Conservation (phyloP, 2,113 vertebrate species). For the Oplegnathus fasciatus region DNA sequence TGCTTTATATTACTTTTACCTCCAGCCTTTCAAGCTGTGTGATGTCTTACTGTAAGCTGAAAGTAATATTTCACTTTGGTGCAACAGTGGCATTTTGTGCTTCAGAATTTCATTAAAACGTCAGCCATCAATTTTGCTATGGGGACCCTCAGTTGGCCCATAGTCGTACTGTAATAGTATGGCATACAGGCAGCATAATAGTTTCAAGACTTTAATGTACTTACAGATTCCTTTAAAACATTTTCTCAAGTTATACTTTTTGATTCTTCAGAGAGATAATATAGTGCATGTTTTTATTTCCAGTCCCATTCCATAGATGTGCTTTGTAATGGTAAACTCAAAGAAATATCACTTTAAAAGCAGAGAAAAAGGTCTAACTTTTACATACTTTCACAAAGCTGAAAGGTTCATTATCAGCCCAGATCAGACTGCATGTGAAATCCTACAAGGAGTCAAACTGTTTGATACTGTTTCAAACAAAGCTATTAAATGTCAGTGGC, state of each 20-base stretch:
- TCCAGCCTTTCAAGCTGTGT: constrained; percentile 10
- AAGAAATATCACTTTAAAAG: background rate
- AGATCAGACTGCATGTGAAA: constrained; percentile 7
- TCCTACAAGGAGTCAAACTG: background rate
- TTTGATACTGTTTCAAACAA: constrained; percentile 24
- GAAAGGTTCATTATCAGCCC: background rate
- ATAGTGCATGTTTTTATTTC: constrained; percentile 10
- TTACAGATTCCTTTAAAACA: background rate
- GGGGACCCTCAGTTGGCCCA: background rate
- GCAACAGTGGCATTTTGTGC: constrained; percentile 5
- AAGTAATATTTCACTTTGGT: constrained; percentile 28
- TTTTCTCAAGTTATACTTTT: background rate
- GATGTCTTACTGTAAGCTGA: constrained; percentile 38
- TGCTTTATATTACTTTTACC: constrained; percentile 47
- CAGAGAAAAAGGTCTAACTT: background rate
- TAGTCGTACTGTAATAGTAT: background rate
- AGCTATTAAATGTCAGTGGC: constrained; percentile 55
- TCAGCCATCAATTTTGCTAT: constrained; percentile 3
- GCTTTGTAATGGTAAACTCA: background rate
- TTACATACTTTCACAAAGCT: background rate
- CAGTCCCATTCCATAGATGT: background rate
- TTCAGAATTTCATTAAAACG: constrained; percentile 28
- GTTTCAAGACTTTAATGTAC: background rate
- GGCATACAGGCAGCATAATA: background rate
- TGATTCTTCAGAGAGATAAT: background rate